Evolutionary conservation across 2,888 invertebrate genomes (phyloP).

Genomic region (Pasiphila rectangulata): DNA sequence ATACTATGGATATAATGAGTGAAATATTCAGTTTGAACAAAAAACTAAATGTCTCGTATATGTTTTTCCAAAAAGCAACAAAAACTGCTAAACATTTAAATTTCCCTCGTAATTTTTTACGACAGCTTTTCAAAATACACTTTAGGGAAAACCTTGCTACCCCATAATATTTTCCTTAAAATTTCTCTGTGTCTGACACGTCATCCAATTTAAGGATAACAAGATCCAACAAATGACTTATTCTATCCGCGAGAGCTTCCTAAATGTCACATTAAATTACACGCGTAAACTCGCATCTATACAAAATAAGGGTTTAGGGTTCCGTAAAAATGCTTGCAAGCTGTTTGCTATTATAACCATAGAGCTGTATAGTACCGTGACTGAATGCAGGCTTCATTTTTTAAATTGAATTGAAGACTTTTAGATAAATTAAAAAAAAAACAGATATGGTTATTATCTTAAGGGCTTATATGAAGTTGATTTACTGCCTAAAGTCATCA

Average conservation of each 20-base stretch:
- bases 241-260: constrained; percentile 26
- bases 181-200: constrained; percentile 17
- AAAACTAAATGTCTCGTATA: too few relatives aligned
- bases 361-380: too few relatives aligned
- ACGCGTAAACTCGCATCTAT: constrained; percentile 27
- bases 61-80: background rate
- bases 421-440: background rate
- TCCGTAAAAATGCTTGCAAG: background rate
- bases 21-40: too few relatives aligned
- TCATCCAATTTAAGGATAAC: constrained; percentile 30
- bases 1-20: too few relatives aligned
- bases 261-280: constrained; percentile 34
- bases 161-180: constrained; percentile 5
- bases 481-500: too few relatives aligned
- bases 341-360: too few relatives aligned
- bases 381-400: too few relatives aligned
- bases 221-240: constrained; percentile 31
- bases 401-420: too few relatives aligned
- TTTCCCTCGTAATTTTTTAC: background rate
- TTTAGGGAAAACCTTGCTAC: background rate
- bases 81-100: too few relatives aligned
- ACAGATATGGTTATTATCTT: too few relatives aligned
- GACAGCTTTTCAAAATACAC: background rate
- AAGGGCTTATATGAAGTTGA: too few relatives aligned
- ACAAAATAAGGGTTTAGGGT: constrained; percentile 28